Conservation (phyloP, 53 echinoderm and acorn worm genomes). For the Temnopleurus reevesii region DNA sequence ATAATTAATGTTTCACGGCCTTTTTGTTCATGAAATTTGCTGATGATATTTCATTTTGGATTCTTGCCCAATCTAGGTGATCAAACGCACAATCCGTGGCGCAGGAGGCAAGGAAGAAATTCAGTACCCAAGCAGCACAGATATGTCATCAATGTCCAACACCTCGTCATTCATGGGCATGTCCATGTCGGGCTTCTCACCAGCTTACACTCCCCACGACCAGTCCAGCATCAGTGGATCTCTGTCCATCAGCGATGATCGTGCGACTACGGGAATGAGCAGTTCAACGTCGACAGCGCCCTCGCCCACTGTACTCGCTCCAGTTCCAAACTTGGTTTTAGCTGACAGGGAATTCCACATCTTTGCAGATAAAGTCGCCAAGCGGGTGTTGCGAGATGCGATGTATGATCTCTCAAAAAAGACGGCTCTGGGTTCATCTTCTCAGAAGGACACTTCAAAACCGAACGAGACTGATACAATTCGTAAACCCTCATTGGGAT, state of each 20-base stretch:
- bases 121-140: slow-evolving; percentile 68
- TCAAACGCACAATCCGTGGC: slow-evolving; percentile 81
- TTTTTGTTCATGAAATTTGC: too few species aligned
- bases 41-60: not conserved
- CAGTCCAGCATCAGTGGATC: slow-evolving; percentile 31
- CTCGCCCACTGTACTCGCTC: slow-evolving; percentile 56
- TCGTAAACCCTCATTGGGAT: not conserved
- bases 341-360: slow-evolving; percentile 24
- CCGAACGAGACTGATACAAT: not conserved
- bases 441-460: not conserved
- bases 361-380: slow-evolving; percentile 79
- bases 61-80: slow-evolving; percentile 16
- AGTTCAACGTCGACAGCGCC: slow-evolving; percentile 65
- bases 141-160: slow-evolving; percentile 56
- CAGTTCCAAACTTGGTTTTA: slow-evolving; percentile 38
- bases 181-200: slow-evolving; percentile 33
- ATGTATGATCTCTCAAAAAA: slow-evolving; percentile 82
- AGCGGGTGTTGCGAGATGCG: slow-evolving; percentile 62
- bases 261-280: slow-evolving; percentile 58
- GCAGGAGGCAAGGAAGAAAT: slow-evolving; percentile 90
- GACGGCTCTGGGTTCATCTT: not conserved
- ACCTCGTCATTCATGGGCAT: slow-evolving; percentile 50
- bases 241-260: slow-evolving; percentile 77
- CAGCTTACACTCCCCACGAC: not conserved
- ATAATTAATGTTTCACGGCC: too few species aligned